Evolutionary conservation across 2,888 invertebrate species (phyloP), one percentile per base, ranked within the genome.

Genomic region (Lycocerus yunnanus): DNA sequence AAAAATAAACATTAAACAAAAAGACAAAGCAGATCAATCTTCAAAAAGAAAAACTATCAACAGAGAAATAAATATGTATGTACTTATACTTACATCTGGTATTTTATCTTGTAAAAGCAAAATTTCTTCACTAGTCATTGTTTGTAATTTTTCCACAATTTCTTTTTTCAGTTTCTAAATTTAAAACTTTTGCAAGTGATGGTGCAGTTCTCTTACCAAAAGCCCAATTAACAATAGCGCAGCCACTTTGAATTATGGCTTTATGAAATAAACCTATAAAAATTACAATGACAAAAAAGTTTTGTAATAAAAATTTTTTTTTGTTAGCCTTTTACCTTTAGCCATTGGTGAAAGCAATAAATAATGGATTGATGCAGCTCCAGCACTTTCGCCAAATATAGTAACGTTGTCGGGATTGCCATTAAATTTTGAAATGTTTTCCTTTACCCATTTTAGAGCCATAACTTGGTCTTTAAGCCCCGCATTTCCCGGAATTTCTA

Each of bases 401-500:
- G 88, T 88, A 9, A 88, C 86, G 65, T 88, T 88, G 3, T 85
- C 79, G 0, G 86, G 83, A 81, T 88, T 85, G 1, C 88, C 88
- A 13, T 87, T 88, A 78, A 88, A 88, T 69, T 83, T 83, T 3
- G 83, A 78, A 3, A 87, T 86, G 73, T 88, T 88, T 85, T 78
- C 87, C 86, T 63, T 14, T 0, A 70, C 58, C 70, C 70, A 70
- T 70, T 14, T 65, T 6, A 70, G 16, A 20, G 70, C 70, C 43
- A 65, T 24, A 15, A 70, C 70, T 70, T 63, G 63, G 11, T 70
- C 70, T 70, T 70, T 70, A 0, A 88, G 80, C 5, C 87, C 88
- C 0, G 88, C 86, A 81, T 88, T 88, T 3, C 88, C 88, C 0
- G 88, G 88, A 69, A 88, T 82, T 72, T 85, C 83, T n/a, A 87